These are phyloP conservation scores for Apodemus sylvaticus DNA, from an alignment of 2,113 vertebrate genomes.

Conservation along the genomic window DNA sequence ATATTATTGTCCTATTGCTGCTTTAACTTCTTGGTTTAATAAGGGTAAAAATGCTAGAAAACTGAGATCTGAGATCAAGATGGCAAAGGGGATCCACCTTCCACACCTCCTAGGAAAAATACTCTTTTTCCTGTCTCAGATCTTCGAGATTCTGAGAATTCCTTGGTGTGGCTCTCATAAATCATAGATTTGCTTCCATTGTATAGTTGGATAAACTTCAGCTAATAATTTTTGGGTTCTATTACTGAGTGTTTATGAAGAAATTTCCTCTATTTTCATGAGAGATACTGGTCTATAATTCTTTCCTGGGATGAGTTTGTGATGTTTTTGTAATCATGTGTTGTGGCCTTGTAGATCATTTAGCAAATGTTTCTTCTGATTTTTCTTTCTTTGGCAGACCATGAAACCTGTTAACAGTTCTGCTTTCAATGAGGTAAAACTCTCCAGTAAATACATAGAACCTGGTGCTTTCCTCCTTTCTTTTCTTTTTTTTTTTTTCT, in stretches of 20 bases:
- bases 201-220: not conserved
- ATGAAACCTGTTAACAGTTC: not conserved
- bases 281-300: not conserved
- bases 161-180: not conserved
- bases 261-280: not conserved
- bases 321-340: not conserved
- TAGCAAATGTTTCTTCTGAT: not conserved
- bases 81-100: accelerated
- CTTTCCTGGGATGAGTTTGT: not conserved
- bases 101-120: not conserved
- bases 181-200: not conserved
- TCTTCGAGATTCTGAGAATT: not conserved
- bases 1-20: not conserved
- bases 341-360: not conserved
- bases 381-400: not conserved
- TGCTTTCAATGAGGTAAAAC: not conserved
- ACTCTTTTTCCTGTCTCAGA: not conserved
- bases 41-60: not conserved
- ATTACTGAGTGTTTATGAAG: not conserved
- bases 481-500: not conserved
- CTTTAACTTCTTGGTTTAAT: not conserved
- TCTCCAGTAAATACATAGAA: not conserved
- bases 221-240: not conserved
- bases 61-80: not conserved
- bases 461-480: not conserved